Evolutionary conservation across 2,888 invertebrate species (phyloP), one percentile per base, ranked within the genome.

Genomic region (Plemyria rubiginata): DNA sequence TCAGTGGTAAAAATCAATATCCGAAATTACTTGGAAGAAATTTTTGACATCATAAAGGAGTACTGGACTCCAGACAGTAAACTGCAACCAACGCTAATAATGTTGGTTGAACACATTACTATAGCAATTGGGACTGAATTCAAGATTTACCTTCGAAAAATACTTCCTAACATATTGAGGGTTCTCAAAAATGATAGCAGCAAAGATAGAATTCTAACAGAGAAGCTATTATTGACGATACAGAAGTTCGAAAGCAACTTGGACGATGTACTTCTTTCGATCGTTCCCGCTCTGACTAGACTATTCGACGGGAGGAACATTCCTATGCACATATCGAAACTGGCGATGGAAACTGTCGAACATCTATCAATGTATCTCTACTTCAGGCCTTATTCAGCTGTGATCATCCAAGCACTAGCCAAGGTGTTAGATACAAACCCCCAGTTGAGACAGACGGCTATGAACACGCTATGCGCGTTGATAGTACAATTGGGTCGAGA

Each of bases 1-100:
- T 96, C 96, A 16, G 98, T 99, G 66, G 99, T 99, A 0, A 98
- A 98, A 86, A 98, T 98, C 79, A 99, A 99, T 85, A 98, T 99
- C 66, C 95, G 99, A 51, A 97, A 97, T 81, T 99, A 99, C 86
- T 94, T 99, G 81, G 97, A 98, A 73, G 98, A 98, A 72, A 99
- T 99, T 75, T 99, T 99, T 81, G 95, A 95, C 68, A 94, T 99
- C 11, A 97, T 99, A 50, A 97, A 96, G 80, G 98, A 98, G 79
- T 98, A 97, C 83, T 99, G 99, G 99, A 97, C 96, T 0, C 95
- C 96, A 0, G 96, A 96, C 72, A 96, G 96, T 75, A 95, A 96
- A 0, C 92, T 99, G 65, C 98, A 99, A 86, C 95, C 95, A 4
- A 98, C 98, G 0, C 93, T 99, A 11, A 99, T 99, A 70, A 94